phyloP scores from a whole-genome alignment of 2,888 invertebrate genomes.

The Drosophila vallismaia region DNA sequence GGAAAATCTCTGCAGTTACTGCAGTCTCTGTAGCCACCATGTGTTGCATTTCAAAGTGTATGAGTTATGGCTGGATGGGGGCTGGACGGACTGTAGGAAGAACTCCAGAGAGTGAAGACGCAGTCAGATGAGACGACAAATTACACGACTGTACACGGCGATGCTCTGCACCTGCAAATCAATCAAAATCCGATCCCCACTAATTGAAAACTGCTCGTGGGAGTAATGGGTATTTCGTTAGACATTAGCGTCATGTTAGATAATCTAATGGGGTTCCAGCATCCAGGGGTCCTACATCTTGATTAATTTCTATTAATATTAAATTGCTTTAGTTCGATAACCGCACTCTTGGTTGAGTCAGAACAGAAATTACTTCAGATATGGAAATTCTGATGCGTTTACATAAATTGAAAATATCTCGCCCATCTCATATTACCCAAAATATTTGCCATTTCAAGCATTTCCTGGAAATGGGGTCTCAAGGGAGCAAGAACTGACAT shows the following conservation, averaged over 20 bases:
- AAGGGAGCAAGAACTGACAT: slow-evolving; percentile 6
- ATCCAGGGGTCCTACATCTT: not conserved
- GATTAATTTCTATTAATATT: not conserved
- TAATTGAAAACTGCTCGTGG: slow-evolving; percentile 45
- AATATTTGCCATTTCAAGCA: slow-evolving; percentile 54
- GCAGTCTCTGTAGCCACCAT: slow-evolving; percentile 52
- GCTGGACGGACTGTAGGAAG: slow-evolving; percentile 19
- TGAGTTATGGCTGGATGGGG: slow-evolving; percentile 59
- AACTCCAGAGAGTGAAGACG: slow-evolving; percentile 8
- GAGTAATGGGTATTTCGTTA: slow-evolving; percentile 7
- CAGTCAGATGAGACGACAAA: slow-evolving; percentile 70
- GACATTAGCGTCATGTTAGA: too few species aligned
- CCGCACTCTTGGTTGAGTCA: not conserved
- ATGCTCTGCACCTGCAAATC: slow-evolving; percentile 40
- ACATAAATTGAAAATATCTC: slow-evolving; percentile 51
- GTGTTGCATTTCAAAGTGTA: slow-evolving; percentile 79
- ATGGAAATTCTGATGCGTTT: slow-evolving; percentile 2
- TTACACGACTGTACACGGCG: slow-evolving; percentile 23
- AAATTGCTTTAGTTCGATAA: not conserved
- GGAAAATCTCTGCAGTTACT: slow-evolving; percentile 39
- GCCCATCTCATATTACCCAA: slow-evolving; percentile 54
- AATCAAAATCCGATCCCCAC: slow-evolving; percentile 40
- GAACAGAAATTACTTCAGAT: too few species aligned
- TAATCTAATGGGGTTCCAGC: too few species aligned
- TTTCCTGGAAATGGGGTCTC: slow-evolving; percentile 31